Percentiles rank a stretch among this genome's conserved stretches.
Evolutionary conservation across 2,888 invertebrate genomes (phyloP).

Genomic region (Amaurobius ferox): DNA sequence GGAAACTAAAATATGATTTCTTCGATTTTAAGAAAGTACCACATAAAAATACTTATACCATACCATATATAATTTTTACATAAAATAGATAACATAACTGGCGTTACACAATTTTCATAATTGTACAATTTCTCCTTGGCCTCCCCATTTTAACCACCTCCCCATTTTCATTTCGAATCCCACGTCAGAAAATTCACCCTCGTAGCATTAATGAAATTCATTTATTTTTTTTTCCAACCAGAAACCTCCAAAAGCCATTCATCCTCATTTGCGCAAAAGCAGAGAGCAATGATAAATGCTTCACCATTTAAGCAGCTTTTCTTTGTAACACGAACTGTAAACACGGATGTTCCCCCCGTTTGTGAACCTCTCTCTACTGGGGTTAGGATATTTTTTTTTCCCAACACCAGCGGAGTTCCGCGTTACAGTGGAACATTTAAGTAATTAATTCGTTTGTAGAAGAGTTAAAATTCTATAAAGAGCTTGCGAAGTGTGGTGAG

Average conservation of each 20-base stretch:
- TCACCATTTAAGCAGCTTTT: not conserved
- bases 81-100: no score
- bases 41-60: no score
- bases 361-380: not conserved
- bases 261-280: not conserved
- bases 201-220: not conserved
- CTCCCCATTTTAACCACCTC: not conserved
- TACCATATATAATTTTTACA: no score
- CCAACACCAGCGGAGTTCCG: no score
- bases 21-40: no score
- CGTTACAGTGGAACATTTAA: no score
- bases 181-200: not conserved
- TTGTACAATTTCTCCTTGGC: not conserved
- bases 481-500: no score
- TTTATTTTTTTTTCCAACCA: not conserved
- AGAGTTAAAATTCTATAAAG: no score
- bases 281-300: conserved; percentile 1
- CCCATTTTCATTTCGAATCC: not conserved
- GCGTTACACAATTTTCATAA: no score
- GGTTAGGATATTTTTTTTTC: not conserved
- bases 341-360: not conserved
- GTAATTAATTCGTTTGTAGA: no score
- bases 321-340: conserved; percentile 4
- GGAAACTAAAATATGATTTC: no score
- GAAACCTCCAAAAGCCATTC: not conserved